Evolutionary conservation across 2,888 invertebrate genomes (phyloP), one percentile per base, ranked within the genome.

Genomic region (Sclerodermus sp.): DNA sequence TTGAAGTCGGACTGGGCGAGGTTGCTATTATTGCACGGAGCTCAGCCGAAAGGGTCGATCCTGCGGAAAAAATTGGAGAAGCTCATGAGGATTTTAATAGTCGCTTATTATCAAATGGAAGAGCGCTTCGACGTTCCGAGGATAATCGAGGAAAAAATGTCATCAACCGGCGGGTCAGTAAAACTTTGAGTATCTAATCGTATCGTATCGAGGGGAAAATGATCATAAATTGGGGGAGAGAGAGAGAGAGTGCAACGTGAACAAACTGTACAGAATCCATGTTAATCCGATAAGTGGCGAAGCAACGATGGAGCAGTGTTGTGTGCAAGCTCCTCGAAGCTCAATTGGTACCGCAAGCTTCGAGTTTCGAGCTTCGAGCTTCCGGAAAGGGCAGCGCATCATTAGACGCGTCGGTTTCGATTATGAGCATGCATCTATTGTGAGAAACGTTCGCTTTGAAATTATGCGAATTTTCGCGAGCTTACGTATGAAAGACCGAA

Each of bases 1-100:
- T 45, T 66, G 0, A 47, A 48, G 15, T 58, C 65, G 1, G 72
- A 73, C 36, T 73, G 70, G 73, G 29, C 50, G 9, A 60, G 71
- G 37, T 49, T 70, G 13, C 9, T 61, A 23, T 34, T 61, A 13
- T 47, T 70, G 15, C 57, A 43, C 37, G 51, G 61, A 1, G 49
- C 58, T 4, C 62, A 64, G 34, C 60, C 69, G 1, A 47, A 58
- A n/a, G 51, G 50, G 1, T 60, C 69, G 1, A 30, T 52, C 16
- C 16, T 71, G 13, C 44, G 48, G 3, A 41, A 51, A n/a, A 68
- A 67, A 44, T 57, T 72, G 5, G 39, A 53, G 15, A 47, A 60
- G 29, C 42, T 71, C 3, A 57, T 63, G 32, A 48, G 62, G 31
- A 41, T 72, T 18, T 46, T 72, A 9, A 42, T 58, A 8, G 17